These are phyloP conservation scores for Molothrus ater DNA, from an alignment of 2,797 vertebrate genomes.

Conservation along the genomic window DNA sequence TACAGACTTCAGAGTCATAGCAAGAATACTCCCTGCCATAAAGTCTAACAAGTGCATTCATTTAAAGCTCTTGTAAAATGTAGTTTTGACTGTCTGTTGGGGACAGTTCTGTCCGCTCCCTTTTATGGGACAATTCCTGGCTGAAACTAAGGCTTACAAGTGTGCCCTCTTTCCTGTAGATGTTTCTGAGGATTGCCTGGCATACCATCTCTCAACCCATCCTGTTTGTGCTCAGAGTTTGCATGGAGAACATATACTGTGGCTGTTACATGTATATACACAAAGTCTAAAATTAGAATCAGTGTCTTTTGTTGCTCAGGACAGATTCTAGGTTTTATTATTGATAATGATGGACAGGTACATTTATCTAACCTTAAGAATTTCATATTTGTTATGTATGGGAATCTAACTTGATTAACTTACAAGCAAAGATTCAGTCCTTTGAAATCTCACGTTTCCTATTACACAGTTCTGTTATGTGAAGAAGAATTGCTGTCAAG, in stretches of 20 bases:
- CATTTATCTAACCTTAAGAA: neutral
- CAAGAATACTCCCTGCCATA: constrained; percentile 17
- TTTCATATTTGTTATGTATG: neutral
- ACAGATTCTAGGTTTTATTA: neutral
- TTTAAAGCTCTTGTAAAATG: constrained; percentile 49
- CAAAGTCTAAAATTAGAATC: neutral
- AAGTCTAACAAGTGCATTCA: neutral
- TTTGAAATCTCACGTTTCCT: neutral
- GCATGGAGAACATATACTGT: accelerated
- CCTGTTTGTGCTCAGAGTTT: neutral
- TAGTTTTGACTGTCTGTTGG: constrained; percentile 8
- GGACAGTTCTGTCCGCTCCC: neutral
- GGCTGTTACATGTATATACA: neutral
- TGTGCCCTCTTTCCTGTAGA: neutral
- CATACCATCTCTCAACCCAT: neutral
- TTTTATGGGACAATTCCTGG: constrained; percentile 24
- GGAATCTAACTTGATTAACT: neutral
- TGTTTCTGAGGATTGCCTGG: neutral
- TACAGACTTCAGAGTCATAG: neutral
- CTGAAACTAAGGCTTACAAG: neutral
- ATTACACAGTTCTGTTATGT: accelerated
- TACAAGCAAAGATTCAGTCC: neutral
- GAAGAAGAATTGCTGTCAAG: neutral
- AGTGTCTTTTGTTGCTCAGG: neutral
- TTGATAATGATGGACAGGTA: neutral